Evolutionary conservation across 2,888 invertebrate species (phyloP).

Genomic region (Tipula unca): DNA sequence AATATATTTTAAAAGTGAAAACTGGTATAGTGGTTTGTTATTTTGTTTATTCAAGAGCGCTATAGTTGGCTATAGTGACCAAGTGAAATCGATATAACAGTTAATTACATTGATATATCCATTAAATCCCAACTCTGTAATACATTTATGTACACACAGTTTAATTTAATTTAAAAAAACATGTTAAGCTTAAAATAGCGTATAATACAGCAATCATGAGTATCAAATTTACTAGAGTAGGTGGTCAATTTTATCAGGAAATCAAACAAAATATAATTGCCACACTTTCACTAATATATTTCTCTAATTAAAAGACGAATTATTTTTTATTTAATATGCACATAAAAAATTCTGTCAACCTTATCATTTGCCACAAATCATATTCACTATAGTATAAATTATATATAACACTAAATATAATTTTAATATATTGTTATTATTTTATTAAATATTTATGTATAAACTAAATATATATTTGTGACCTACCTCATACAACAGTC

Average conservation of each 20-base stretch:
- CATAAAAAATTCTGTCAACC: neutral
- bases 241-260: neutral
- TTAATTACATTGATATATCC: no score
- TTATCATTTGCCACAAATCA: neutral
- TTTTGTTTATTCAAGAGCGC: no score
- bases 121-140: no score
- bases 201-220: neutral
- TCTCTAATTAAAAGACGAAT: neutral
- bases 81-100: no score
- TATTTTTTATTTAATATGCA: neutral
- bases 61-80: no score
- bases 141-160: no score
- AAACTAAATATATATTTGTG: neutral
- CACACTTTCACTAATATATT: neutral
- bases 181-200: neutral
- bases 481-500: constrained; percentile 4
- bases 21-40: no score
- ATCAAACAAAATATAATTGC: neutral
- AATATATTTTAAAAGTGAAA: no score
- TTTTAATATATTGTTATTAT: neutral
- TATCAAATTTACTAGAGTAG: neutral
- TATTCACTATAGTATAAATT: neutral
- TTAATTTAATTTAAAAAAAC: no score
- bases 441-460: neutral
- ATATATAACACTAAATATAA: neutral